Percentiles rank a stretch among this genome's conserved stretches.
phyloP scores from a whole-genome alignment of 2,797 vertebrate species.

The Gymnopithys bicolor region DNA sequence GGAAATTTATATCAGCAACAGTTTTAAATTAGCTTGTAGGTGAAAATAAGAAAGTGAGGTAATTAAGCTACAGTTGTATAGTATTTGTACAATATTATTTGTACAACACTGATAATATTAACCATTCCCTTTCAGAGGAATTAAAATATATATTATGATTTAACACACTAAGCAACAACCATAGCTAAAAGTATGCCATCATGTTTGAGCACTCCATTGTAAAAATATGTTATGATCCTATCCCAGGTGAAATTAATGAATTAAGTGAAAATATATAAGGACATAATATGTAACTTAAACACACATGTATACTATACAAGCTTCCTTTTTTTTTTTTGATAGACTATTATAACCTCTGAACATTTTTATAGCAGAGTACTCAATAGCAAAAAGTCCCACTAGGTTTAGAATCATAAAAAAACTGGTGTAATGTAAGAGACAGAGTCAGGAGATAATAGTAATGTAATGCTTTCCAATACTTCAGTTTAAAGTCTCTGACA shows the following conservation, averaged over 20 bases:
- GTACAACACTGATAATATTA: neutral
- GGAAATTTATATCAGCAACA: neutral
- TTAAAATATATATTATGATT: neutral
- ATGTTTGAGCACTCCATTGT: neutral
- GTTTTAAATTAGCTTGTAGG: neutral
- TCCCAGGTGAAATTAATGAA: neutral
- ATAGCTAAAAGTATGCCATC: neutral
- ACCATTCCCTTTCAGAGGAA: neutral
- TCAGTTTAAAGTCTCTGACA: neutral
- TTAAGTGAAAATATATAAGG: neutral
- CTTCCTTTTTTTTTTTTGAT: neutral
- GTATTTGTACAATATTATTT: neutral
- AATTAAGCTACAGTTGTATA: neutral
- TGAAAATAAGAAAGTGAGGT: neutral
- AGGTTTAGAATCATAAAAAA: neutral
- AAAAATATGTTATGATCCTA: neutral
- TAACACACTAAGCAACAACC: neutral
- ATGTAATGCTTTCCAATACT: neutral
- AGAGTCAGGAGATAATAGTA: neutral
- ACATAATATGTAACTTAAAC: neutral
- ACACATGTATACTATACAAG: neutral
- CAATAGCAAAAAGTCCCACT: neutral
- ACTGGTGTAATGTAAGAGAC: neutral
- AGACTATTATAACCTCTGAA: neutral
- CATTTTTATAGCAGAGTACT: neutral